A percentile compares a stretch with the other conserved stretches of the same genome.
These are phyloP conservation scores for Olivierus martensii DNA, from an alignment of 1,140 invertebrate genomes.

Conservation along the genomic window DNA sequence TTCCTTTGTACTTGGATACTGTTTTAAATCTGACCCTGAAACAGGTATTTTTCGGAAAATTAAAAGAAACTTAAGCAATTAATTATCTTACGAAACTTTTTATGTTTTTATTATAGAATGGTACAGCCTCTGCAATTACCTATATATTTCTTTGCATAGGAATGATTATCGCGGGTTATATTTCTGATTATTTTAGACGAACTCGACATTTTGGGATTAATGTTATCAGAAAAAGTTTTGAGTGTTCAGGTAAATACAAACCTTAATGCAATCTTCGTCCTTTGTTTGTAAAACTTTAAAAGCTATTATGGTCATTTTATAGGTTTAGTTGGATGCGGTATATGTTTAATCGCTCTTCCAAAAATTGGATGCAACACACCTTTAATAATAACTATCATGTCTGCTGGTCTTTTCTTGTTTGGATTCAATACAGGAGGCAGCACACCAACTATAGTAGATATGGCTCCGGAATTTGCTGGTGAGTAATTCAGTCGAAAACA, in stretches of 20 bases:
- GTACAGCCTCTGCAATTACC: background rate
- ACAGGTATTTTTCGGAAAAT: background rate
- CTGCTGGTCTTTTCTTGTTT: background rate
- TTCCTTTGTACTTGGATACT: background rate
- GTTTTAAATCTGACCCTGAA: background rate
- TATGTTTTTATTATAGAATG: background rate
- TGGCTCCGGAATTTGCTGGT: slow-evolving; percentile 1
- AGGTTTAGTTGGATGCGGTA: background rate
- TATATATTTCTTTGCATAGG: background rate
- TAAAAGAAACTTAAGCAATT: no score
- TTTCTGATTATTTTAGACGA: background rate
- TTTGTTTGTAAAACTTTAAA: background rate
- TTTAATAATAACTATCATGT: background rate
- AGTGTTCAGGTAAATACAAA: background rate
- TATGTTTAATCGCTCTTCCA: background rate
- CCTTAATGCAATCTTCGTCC: no score
- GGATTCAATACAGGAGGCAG: background rate
- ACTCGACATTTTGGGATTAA: background rate
- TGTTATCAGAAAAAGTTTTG: background rate
- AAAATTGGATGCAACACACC: background rate
- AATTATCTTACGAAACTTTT: no score
- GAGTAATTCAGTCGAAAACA: no score
- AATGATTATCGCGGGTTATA: background rate
- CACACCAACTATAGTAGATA: background rate
- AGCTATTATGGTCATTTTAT: background rate